Conservation (phyloP, 2,888 invertebrate genomes). For the Zele albiditarsus region DNA sequence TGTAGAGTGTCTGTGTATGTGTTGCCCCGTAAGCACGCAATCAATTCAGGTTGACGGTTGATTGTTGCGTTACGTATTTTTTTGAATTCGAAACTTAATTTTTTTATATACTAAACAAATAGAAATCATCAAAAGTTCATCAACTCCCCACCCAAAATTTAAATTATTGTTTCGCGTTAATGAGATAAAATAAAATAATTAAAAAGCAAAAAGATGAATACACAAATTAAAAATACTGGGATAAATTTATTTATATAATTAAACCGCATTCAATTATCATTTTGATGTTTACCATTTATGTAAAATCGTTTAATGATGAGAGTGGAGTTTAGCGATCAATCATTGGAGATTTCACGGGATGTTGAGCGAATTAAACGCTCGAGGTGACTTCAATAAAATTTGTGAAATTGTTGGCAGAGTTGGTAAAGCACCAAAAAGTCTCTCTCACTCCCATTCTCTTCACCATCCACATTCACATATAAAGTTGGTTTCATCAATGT, state of each 20-base stretch:
- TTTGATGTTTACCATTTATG: not conserved
- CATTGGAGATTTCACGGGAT: slow-evolving; percentile 14
- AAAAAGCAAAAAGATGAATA: not conserved
- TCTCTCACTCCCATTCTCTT: not conserved
- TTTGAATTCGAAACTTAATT: not conserved
- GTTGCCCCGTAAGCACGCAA: slow-evolving; percentile 59
- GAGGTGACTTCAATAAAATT: slow-evolving; percentile 19
- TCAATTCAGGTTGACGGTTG: slow-evolving; percentile 63
- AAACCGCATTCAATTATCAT: not conserved
- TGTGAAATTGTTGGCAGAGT: slow-evolving; percentile 5
- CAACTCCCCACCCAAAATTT: too few relatives aligned
- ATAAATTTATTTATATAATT: not conserved
- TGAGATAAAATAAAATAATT: not conserved
- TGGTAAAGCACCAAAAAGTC: slow-evolving; percentile 9
- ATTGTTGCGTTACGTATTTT: slow-evolving; percentile 45
- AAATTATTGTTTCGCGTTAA: too few relatives aligned
- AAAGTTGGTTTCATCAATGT: not conserved
- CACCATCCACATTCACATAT: too few relatives aligned
- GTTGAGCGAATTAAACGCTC: slow-evolving; percentile 11
- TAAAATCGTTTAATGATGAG: not conserved
- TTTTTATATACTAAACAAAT: too few relatives aligned
- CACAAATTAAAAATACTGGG: not conserved
- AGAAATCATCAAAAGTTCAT: too few relatives aligned
- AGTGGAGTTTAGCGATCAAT: slow-evolving; percentile 8
- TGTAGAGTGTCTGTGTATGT: slow-evolving; percentile 35